Conservation (phyloP, 2,888 invertebrate species). For the Machimus atricapillus region DNA sequence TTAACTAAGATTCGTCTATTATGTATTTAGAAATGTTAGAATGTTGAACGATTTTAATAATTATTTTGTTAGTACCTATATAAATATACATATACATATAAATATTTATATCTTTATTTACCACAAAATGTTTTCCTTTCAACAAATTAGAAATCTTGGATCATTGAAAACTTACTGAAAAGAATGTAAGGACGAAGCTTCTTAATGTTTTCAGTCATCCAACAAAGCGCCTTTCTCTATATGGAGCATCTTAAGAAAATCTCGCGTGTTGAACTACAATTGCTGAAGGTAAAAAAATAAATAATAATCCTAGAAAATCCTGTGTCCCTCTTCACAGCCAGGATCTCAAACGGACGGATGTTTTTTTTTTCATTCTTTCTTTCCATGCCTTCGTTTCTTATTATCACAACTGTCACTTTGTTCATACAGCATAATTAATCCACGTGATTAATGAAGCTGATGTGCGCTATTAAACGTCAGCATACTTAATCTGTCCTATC, state of each 20-base stretch:
- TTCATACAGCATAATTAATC: constrained; percentile 33
- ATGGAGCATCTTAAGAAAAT: not conserved
- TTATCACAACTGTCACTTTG: constrained; percentile 27
- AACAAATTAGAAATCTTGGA: not conserved
- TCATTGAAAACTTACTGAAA: not conserved
- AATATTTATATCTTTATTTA: not conserved
- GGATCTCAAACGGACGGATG: not conserved
- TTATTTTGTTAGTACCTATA: too few species aligned
- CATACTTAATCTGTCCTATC: constrained; percentile 32
- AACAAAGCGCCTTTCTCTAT: not conserved
- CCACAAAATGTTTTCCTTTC: not conserved
- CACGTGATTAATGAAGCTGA: constrained; percentile 27
- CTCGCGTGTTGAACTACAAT: not conserved
- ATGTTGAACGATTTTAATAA: not conserved
- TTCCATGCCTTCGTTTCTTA: constrained; percentile 7
- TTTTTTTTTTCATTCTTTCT: not conserved
- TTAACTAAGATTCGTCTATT: too few species aligned
- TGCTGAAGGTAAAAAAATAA: not conserved
- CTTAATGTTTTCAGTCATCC: not conserved
- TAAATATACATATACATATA: too few species aligned
- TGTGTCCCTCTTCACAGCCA: not conserved
- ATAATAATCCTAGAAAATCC: not conserved
- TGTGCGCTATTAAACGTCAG: constrained; percentile 32
- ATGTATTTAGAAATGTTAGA: not conserved
- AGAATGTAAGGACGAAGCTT: not conserved